Base-by-base conservation (phyloP, 2,797 vertebrate species). In the Macropus fuliginosus region DNA sequence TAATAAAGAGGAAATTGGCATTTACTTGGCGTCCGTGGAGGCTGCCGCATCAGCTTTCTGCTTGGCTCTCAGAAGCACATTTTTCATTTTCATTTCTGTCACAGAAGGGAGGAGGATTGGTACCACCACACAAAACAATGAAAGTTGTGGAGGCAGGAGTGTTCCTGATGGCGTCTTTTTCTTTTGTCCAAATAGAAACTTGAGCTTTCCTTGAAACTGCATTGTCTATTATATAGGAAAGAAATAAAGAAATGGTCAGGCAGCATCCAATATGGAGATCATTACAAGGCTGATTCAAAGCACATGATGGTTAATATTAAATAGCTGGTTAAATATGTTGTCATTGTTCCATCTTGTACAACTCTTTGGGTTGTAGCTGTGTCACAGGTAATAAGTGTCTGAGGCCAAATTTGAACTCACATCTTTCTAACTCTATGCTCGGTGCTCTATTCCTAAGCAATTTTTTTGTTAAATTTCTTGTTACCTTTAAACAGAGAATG, bases 181-280 rank as follows among this genome's bases (percentile, higher is more conserved):
- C 96, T 99, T 99, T 98, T 99, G 99, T 50, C 99, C 99, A 0
- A 99, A 98, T 95, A 99, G 99, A 98, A 99, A 99, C 97, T 99
- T 99, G 21, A 99, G 97, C 94, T 99, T 99, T 40, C 99, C 99
- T 98, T 99, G 99, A 98, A 99, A 99, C 98, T 99, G 99, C 99
- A 99, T 99, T 0, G 99, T 99, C 99, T 99, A 98, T 28, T 6
- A 56, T 55, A 74, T 1, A 46, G 96, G 95, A 97, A 93, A 98
- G 94, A 93, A 95, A 95, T 5, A 11, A 46, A n/a, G 57, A n/a
- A 9, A 4, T 56, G 18, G 50, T 66, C 62, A 56, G 94, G 55
- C 50, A 91, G 29, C 29, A 91, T 91, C 50, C 40, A 27, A 11
- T 50, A 27, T 46, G 10, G 21, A 87, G 34, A n/a, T 18, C 34